Evolutionary conservation across 2,113 vertebrate species (phyloP).

Genomic region (Gasterosteus aculeatus): DNA sequence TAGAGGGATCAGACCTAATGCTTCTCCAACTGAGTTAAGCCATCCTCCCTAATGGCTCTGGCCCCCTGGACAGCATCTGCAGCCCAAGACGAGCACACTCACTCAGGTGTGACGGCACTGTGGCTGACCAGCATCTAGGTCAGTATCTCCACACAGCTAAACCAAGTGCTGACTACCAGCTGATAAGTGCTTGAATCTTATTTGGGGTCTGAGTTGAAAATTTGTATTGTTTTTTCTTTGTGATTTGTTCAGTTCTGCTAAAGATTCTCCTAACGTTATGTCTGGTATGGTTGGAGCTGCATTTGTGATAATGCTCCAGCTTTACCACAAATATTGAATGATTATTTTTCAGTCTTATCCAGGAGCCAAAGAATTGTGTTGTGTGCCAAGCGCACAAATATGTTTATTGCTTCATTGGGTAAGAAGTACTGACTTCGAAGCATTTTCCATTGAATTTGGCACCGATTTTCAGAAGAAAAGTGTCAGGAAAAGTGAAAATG

Average conservation of each 20-base stretch:
- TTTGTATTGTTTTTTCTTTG: conserved; percentile 31
- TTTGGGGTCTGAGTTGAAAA: conserved; percentile 51
- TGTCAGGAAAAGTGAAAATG: conserved; percentile 77
- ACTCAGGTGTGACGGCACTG: conserved; percentile 68
- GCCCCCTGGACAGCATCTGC: conserved; percentile 42
- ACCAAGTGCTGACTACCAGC: conserved; percentile 66
- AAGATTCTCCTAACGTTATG: conserved; percentile 59
- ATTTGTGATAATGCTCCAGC: conserved; percentile 53
- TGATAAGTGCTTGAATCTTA: conserved; percentile 58
- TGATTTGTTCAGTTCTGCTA: conserved; percentile 61
- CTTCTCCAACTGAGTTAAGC: conserved; percentile 52
- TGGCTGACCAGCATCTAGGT: conserved; percentile 62
- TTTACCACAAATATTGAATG: conserved; percentile 52
- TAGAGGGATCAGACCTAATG: conserved; percentile 53
- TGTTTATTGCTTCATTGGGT: conserved; percentile 48
- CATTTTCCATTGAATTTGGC: conserved; percentile 70
- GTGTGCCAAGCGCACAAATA: conserved; percentile 59
- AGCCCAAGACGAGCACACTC: conserved; percentile 47
- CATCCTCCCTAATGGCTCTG: conserved; percentile 38
- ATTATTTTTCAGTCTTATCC: conserved; percentile 51
- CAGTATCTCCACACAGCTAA: conserved; percentile 73
- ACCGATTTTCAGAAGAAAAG: conserved; percentile 65
- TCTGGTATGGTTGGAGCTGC: conserved; percentile 32
- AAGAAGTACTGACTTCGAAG: conserved; percentile 68
- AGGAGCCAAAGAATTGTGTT: conserved; percentile 33